phyloP scores from a whole-genome alignment of 2,888 invertebrate genomes.

The Lysandra coridon region DNA sequence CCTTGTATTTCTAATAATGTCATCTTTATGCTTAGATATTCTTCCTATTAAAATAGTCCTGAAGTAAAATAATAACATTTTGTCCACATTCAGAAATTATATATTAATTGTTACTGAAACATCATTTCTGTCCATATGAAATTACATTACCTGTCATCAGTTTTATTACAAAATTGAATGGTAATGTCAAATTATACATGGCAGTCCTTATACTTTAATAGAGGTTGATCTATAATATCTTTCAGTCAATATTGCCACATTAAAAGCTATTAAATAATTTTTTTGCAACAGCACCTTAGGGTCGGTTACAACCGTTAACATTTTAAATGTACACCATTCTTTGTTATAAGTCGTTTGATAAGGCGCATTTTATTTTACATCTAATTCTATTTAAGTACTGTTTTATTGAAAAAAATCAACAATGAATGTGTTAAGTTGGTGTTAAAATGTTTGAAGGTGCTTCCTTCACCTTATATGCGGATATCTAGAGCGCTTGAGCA shows the following conservation, averaged over 20 bases:
- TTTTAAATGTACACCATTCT: not conserved
- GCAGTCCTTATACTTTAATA: not conserved
- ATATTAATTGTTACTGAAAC: no score
- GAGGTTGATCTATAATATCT: not conserved
- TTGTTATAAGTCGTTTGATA: not conserved
- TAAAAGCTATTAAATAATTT: not conserved
- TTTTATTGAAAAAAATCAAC: not conserved
- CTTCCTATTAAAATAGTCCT: no score
- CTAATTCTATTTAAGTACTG: conserved; percentile 15
- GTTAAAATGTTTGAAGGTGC: not conserved
- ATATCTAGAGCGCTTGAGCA: no score
- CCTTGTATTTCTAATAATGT: no score
- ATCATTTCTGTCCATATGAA: no score
- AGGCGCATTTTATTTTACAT: not conserved
- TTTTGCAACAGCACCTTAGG: not conserved
- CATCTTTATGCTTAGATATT: no score
- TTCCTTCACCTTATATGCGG: not conserved
- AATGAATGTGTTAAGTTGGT: not conserved
- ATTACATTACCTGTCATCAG: no score
- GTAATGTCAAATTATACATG: not conserved
- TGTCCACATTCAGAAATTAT: no score
- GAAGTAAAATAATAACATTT: no score
- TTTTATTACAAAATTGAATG: not conserved
- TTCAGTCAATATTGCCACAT: not conserved
- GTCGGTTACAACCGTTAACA: not conserved